phyloP scores from a whole-genome alignment of 1,140 invertebrate species.

The Drosophila obscura region DNA sequence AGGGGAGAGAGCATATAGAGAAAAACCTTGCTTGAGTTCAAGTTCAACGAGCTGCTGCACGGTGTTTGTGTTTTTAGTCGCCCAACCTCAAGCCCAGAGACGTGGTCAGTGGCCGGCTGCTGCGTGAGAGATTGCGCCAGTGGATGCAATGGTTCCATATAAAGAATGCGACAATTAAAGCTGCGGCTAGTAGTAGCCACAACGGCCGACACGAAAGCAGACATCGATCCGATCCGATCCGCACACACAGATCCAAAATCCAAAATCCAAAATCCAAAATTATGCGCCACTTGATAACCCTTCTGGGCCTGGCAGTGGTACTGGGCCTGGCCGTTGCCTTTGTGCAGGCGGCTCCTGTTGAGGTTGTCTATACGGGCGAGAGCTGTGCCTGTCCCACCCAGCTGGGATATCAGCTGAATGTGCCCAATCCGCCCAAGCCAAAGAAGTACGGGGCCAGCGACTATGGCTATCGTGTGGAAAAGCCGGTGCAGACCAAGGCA shows the following conservation, averaged over 20 bases:
- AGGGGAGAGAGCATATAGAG: conserved; percentile 12
- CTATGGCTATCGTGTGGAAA: conserved; percentile 75
- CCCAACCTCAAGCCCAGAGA: conserved; percentile 28
- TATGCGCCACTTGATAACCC: conserved; percentile 17
- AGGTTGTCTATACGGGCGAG: conserved; percentile 74
- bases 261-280: neutral
- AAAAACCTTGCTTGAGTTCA: conserved; percentile 69
- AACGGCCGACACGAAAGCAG: conserved; percentile 49
- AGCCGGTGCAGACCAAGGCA: conserved; percentile 68
- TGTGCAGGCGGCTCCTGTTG: conserved; percentile 38
- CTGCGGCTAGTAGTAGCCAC: conserved; percentile 69
- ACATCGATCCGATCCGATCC: conserved; percentile 29
- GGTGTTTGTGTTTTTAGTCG: no score
- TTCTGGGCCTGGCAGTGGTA: conserved; percentile 29
- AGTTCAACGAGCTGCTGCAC: conserved; percentile 44
- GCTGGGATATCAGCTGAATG: conserved; percentile 71
- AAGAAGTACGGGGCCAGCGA: conserved; percentile 48
- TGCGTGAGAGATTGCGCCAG: conserved; percentile 63
- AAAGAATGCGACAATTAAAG: conserved; percentile 59
- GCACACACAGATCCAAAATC: neutral
- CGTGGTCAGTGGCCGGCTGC: conserved; percentile 37
- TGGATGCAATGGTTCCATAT: conserved; percentile 45
- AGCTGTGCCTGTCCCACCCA: conserved; percentile 68
- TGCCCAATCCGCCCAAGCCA: conserved; percentile 56
- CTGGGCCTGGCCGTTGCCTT: conserved; percentile 12